These are phyloP conservation scores for Zalophus californianus DNA, from an alignment of 2,797 vertebrate genomes.

Conservation along the genomic window DNA sequence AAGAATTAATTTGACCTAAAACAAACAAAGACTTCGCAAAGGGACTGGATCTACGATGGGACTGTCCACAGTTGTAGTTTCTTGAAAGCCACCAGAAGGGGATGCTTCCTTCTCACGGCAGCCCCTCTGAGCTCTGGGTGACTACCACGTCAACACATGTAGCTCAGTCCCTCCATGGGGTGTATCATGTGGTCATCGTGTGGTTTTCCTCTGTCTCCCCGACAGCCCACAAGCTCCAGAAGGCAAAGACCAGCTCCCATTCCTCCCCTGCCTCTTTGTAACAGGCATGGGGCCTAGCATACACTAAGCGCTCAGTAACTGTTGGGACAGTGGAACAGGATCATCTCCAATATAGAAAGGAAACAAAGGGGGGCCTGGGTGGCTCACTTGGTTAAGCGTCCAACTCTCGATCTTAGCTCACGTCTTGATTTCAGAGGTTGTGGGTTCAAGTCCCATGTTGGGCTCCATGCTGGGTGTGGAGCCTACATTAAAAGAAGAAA, in stretches of 20 bases:
- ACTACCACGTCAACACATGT: background rate
- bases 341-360: background rate
- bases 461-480: background rate
- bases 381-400: background rate
- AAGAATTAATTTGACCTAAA: conserved; percentile 30
- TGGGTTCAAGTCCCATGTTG: background rate
- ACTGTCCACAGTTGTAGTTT: background rate
- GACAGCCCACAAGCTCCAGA: background rate
- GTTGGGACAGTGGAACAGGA: background rate
- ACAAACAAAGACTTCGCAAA: background rate
- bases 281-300: background rate
- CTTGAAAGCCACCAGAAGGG: background rate
- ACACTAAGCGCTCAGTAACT: background rate
- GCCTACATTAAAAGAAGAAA: background rate
- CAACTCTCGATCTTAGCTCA: background rate
- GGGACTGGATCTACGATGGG: background rate
- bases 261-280: background rate
- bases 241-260: background rate
- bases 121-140: background rate
- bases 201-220: background rate
- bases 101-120: background rate
- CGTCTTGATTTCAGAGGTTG: background rate
- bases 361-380: background rate
- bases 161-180: background rate
- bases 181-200: background rate